Evolutionary conservation across 2,797 vertebrate genomes (phyloP).

Genomic region (Cephalopachus bancanus): DNA sequence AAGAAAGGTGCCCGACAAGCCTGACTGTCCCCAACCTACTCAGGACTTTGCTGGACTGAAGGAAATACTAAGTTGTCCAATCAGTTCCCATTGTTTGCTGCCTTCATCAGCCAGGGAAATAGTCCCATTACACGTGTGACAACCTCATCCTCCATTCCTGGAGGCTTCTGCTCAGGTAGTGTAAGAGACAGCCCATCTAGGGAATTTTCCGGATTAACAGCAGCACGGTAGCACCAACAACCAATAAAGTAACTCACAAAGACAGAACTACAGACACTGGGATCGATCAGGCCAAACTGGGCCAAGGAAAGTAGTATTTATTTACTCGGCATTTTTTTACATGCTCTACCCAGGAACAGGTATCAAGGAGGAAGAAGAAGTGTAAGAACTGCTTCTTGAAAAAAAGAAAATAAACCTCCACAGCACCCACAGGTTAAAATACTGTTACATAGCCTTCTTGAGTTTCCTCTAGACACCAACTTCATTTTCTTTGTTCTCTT

Average conservation of each 20-base stretch:
- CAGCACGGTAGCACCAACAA: not conserved
- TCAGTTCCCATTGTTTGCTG: not conserved
- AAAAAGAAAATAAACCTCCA: not conserved
- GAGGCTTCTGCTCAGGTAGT: not conserved
- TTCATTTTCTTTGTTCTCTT: not conserved
- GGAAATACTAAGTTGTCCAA: not conserved
- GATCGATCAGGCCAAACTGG: not conserved
- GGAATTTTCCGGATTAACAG: not conserved
- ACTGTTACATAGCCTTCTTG: not conserved
- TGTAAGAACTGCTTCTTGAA: conserved; percentile 16
- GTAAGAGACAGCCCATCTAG: not conserved
- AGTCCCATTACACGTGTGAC: not conserved
- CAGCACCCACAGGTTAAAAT: not conserved
- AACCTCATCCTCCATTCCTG: conserved; percentile 10
- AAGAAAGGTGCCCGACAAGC: not conserved
- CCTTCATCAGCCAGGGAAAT: conserved; percentile 31
- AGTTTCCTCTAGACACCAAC: not conserved
- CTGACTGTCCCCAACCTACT: not conserved
- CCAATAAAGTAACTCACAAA: not conserved
- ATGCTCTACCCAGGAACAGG: not conserved
- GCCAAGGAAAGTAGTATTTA: conserved; percentile 25
- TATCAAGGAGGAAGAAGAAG: not conserved
- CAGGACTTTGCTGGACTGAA: not conserved
- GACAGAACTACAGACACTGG: not conserved
- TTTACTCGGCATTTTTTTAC: conserved; percentile 16